A percentile compares a stretch with the other conserved stretches of the same genome.
These are phyloP conservation scores for Epistrophe eligans DNA, from an alignment of 2,888 invertebrate genomes.

Conservation along the genomic window DNA sequence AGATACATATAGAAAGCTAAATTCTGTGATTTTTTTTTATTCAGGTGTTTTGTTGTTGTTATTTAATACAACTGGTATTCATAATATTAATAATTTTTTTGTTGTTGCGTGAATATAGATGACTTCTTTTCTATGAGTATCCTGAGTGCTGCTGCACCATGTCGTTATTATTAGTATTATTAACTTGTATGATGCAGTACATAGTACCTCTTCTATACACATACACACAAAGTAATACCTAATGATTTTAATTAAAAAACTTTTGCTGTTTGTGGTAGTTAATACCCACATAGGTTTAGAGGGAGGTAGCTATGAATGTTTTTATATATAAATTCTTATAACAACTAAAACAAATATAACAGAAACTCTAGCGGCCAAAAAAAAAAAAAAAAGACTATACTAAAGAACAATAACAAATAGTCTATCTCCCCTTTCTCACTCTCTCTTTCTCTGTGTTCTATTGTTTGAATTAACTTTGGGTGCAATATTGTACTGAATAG, in stretches of 20 bases:
- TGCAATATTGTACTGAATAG: constrained; percentile 31
- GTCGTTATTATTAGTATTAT: constrained; percentile 48
- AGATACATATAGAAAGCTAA: neutral
- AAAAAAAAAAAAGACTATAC: neutral
- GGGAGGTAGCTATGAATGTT: neutral
- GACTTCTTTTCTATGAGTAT: neutral
- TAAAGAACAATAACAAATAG: constrained; percentile 14
- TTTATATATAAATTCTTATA: constrained; percentile 54
- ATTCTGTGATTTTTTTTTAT: constrained; percentile 45
- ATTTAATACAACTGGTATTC: neutral
- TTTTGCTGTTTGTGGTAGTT: constrained; percentile 36
- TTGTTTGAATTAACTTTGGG: constrained; percentile 37
- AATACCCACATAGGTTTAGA: neutral
- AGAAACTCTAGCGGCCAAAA: constrained; percentile 2
- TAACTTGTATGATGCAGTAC: constrained; percentile 15
- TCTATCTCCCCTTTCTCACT: neutral
- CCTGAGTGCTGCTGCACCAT: constrained; percentile 25
- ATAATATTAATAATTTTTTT: constrained; percentile 8
- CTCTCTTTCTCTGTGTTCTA: neutral
- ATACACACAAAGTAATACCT: constrained; percentile 18
- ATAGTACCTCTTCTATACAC: neutral
- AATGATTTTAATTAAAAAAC: constrained; percentile 76
- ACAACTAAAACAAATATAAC: constrained; percentile 46
- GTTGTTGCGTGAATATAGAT: constrained; percentile 14
- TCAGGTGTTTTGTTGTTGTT: neutral